phyloP scores from a whole-genome alignment of 2,113 vertebrate species.

The Tetrao urogallus region DNA sequence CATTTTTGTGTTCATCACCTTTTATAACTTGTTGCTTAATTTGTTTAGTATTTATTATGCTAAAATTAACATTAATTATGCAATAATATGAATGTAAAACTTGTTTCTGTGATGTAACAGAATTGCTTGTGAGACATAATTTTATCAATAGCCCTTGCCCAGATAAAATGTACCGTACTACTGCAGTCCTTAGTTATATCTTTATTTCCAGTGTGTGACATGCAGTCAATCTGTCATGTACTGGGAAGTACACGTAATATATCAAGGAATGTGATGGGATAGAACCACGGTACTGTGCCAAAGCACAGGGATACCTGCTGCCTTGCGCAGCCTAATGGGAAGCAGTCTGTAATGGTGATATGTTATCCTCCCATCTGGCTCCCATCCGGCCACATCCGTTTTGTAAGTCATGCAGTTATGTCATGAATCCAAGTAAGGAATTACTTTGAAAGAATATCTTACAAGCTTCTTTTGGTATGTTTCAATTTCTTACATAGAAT shows the following conservation, averaged over 20 bases:
- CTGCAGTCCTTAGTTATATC: background rate
- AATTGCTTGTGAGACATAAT: background rate
- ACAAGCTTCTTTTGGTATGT: background rate
- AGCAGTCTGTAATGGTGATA: background rate
- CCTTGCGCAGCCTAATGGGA: rapidly evolving
- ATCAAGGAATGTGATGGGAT: background rate
- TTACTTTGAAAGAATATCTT: background rate
- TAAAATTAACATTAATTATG: background rate
- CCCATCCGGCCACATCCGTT: background rate
- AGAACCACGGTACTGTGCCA: background rate
- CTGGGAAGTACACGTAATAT: background rate
- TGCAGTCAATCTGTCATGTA: background rate
- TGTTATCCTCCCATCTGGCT: background rate
- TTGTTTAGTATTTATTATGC: background rate
- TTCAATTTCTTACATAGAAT: background rate
- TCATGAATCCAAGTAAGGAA: background rate
- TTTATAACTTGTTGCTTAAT: background rate
- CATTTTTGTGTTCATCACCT: background rate
- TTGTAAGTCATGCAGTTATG: background rate
- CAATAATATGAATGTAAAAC: rapidly evolving
- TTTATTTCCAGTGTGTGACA: background rate
- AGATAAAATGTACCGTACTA: background rate
- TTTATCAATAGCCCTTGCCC: background rate
- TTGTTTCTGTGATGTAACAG: background rate
- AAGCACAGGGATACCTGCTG: background rate